A percentile compares a stretch with the other conserved stretches of the same genome.
phyloP scores from a whole-genome alignment of 2,797 vertebrate species.

The Chloroceryle amazona region DNA sequence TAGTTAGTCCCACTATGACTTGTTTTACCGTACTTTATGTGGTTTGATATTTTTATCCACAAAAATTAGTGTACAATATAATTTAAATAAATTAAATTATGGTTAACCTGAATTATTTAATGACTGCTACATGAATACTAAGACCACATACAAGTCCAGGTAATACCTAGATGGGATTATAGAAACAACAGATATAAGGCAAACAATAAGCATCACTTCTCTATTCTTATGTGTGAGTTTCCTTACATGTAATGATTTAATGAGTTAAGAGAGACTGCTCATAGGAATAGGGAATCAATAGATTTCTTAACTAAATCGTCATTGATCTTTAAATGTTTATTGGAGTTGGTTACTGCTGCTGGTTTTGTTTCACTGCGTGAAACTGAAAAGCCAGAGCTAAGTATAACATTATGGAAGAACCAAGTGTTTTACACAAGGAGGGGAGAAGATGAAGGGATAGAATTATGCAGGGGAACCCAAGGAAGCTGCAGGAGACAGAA shows the following conservation, averaged over 20 bases:
- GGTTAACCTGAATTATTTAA: neutral
- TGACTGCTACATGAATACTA: neutral
- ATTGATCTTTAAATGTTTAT: slow-evolving; percentile 44
- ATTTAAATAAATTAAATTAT: neutral
- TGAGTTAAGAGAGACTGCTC: neutral
- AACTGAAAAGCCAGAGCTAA: slow-evolving; percentile 2
- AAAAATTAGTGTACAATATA: neutral
- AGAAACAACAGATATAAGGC: neutral
- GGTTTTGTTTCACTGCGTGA: slow-evolving; percentile 16
- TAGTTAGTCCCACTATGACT: neutral
- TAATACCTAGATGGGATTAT: neutral
- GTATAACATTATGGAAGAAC: neutral
- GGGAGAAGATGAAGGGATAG: neutral
- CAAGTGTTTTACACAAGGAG: neutral
- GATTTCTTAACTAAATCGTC: slow-evolving; percentile 30
- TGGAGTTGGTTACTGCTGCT: neutral
- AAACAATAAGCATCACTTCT: neutral
- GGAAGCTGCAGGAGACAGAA: neutral
- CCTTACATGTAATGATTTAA: slow-evolving; percentile 9
- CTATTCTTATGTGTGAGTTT: neutral
- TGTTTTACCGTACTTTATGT: neutral
- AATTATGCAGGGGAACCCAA: neutral
- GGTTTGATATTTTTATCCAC: neutral
- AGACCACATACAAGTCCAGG: neutral
- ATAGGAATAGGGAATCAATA: slow-evolving; percentile 8